phyloP scores from a whole-genome alignment of 2,113 vertebrate species.

The Dryoscopus gambensis region DNA sequence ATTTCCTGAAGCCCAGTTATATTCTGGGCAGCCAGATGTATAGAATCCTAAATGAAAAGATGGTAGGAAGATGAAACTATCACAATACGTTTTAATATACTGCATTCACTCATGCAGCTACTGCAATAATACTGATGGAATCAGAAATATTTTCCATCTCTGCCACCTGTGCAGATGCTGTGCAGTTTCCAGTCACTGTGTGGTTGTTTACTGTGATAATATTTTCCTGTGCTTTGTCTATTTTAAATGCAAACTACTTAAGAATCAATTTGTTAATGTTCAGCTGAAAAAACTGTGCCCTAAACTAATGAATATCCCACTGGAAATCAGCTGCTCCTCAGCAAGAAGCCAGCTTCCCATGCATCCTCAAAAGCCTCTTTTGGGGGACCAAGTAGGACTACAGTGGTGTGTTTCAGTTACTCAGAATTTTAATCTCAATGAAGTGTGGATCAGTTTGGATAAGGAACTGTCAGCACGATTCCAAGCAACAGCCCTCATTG shows the following conservation, averaged over 20 bases:
- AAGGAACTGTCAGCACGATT: neutral
- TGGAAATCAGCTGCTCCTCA: neutral
- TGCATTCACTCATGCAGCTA: neutral
- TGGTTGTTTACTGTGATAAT: neutral
- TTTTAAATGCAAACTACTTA: neutral
- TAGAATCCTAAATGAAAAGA: constrained; percentile 78
- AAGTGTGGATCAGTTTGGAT: neutral
- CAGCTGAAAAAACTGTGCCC: neutral
- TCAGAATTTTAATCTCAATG: neutral
- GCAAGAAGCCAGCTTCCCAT: neutral
- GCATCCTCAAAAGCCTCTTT: neutral
- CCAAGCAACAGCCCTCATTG: neutral
- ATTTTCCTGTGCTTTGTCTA: neutral
- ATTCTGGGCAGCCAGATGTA: constrained; percentile 76
- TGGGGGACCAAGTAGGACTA: neutral
- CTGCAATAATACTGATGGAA: neutral
- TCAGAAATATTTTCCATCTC: neutral
- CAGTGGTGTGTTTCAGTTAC: neutral
- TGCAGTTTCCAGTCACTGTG: neutral
- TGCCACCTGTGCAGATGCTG: neutral
- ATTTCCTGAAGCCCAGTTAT: constrained; percentile 78
- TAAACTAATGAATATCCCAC: neutral
- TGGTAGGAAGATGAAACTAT: neutral
- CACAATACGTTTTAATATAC: neutral
- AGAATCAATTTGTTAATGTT: neutral